phyloP scores from a whole-genome alignment of 2,888 invertebrate species.

The Himalopsyche anomala region DNA sequence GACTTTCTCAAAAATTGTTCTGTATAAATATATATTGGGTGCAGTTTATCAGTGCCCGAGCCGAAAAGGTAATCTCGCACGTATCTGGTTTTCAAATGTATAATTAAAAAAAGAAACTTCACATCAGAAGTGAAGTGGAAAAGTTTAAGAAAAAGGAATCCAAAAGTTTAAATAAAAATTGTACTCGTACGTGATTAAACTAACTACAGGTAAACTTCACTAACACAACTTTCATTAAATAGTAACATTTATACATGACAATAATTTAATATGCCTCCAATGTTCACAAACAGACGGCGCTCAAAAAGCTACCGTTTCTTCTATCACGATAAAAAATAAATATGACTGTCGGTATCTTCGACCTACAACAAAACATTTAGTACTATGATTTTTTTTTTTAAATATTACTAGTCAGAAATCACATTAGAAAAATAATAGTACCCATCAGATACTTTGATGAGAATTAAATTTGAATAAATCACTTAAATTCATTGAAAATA shows the following conservation, averaged over 20 bases:
- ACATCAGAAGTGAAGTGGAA: background rate
- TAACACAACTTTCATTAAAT: constrained; percentile 56
- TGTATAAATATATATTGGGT: background rate
- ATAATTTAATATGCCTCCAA: constrained; percentile 43
- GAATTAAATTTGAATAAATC: constrained; percentile 2
- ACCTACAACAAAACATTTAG: constrained; percentile 28
- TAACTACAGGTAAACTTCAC: constrained; percentile 57
- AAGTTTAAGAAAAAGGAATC: background rate
- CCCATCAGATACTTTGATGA: constrained; percentile 11
- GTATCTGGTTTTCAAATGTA: background rate
- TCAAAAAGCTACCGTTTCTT: background rate
- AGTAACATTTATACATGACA: constrained; percentile 59
- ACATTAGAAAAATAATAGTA: constrained; percentile 9
- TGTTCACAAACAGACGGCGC: constrained; percentile 43
- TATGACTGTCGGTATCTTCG: constrained; percentile 45
- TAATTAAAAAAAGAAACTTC: background rate
- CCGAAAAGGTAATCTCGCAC: background rate
- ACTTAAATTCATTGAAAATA: background rate
- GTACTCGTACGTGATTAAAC: constrained; percentile 57
- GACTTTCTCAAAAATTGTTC: too few species aligned
- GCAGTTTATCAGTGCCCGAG: background rate
- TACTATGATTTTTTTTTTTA: constrained; percentile 18
- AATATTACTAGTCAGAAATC: constrained; percentile 13
- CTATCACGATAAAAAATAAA: constrained; percentile 46
- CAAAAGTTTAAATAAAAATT: constrained; percentile 14